phyloP scores from a whole-genome alignment of 1,140 invertebrate species.

The Aphelinus certus region DNA sequence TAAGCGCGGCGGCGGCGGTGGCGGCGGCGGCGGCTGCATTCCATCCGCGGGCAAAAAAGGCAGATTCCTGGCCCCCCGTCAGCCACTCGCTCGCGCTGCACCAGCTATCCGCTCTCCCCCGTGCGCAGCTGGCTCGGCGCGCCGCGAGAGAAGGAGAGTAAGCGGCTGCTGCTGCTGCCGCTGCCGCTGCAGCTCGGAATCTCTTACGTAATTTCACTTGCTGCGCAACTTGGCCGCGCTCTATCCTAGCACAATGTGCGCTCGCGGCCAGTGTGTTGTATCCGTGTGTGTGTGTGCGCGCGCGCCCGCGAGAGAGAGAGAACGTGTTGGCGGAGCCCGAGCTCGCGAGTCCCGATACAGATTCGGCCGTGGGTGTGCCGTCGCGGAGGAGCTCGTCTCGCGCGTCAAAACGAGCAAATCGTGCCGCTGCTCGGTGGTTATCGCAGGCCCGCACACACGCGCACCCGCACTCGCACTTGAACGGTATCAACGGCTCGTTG shows the following conservation, averaged over 20 bases:
- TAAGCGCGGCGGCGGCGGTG: too few relatives aligned
- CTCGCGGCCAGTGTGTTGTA: neutral
- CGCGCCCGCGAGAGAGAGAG: neutral
- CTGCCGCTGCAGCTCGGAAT: neutral
- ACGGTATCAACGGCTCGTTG: neutral
- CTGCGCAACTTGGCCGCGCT: constrained; percentile 17
- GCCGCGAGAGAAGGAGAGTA: constrained; percentile 6
- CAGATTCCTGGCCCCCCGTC: too few relatives aligned
- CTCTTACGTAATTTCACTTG: constrained; percentile 41
- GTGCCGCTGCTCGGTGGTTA: neutral
- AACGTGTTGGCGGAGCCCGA: neutral
- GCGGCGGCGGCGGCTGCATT: too few relatives aligned
- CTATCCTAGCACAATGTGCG: neutral
- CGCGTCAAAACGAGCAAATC: neutral
- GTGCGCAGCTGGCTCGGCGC: neutral
- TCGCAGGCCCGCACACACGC: too few relatives aligned
- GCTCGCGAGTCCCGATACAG: too few relatives aligned
- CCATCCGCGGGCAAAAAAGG: too few relatives aligned
- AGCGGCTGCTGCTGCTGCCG: neutral
- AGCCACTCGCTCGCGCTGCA: too few relatives aligned
- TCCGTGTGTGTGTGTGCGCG: neutral
- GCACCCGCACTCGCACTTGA: too few relatives aligned
- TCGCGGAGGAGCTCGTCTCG: neutral
- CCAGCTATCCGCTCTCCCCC: too few relatives aligned
- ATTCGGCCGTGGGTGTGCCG: neutral